Evolutionary conservation across 1,140 invertebrate genomes (phyloP).

Genomic region (Antheraea pernyi): DNA sequence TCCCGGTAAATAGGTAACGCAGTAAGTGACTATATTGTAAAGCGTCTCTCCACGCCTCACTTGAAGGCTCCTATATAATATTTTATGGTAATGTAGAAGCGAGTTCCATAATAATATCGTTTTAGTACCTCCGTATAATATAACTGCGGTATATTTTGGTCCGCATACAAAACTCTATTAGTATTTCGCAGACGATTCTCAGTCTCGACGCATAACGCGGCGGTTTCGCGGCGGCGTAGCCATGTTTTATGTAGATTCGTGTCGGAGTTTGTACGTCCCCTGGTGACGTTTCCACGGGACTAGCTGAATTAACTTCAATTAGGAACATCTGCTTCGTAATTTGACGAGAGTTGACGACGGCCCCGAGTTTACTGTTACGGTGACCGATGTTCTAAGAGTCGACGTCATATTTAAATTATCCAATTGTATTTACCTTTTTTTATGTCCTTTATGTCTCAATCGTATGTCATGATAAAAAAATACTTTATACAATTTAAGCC

Average conservation of each 20-base stretch:
- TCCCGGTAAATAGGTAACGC: neutral
- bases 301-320: neutral
- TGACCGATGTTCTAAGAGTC: no score
- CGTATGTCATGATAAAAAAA: no score
- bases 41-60: neutral
- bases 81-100: neutral
- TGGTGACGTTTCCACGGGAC: neutral
- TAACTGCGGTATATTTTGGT: neutral
- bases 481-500: no score
- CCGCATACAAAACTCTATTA: neutral
- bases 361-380: no score
- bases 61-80: no score
- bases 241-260: neutral
- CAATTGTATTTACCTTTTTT: no score
- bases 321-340: slow-evolving; percentile 2
- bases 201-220: neutral
- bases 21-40: neutral
- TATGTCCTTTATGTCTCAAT: no score
- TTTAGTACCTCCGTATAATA: slow-evolving; percentile 1
- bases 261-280: neutral
- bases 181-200: neutral
- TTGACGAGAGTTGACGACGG: neutral
- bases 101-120: neutral
- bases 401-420: no score
- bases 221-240: no score